Percentiles rank a stretch among this genome's conserved stretches.
Evolutionary conservation across 2,888 invertebrate genomes (phyloP).

Genomic region (Drosophila niveifrons): DNA sequence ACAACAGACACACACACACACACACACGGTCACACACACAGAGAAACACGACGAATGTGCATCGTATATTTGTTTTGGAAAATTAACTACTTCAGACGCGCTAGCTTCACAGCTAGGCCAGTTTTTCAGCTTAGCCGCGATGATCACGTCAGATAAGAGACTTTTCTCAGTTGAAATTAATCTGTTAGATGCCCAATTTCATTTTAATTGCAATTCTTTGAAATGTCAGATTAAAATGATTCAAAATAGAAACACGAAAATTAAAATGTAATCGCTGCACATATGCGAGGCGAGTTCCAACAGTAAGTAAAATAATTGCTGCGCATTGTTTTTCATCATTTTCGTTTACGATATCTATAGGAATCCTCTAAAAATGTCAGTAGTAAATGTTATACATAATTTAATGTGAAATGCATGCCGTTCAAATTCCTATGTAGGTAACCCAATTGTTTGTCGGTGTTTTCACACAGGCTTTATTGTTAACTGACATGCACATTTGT

Average conservation of each 20-base stretch:
- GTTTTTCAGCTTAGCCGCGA: conserved; percentile 58
- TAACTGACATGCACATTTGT: conserved; percentile 6
- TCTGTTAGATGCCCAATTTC: conserved; percentile 59
- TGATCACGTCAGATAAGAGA: conserved; percentile 54
- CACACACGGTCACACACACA: neutral
- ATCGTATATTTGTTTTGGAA: conserved; percentile 33
- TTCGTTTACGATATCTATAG: neutral
- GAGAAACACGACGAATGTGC: conserved; percentile 10
- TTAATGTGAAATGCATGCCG: neutral
- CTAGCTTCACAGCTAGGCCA: conserved; percentile 41
- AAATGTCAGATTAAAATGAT: conserved; percentile 46
- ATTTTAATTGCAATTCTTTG: conserved; percentile 66
- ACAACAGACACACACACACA: neutral
- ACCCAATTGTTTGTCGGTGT: neutral
- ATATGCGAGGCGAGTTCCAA: conserved; percentile 10
- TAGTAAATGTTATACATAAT: neutral
- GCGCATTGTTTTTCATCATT: neutral
- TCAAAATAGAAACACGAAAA: conserved; percentile 39
- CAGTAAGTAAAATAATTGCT: neutral
- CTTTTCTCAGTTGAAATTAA: conserved; percentile 43
- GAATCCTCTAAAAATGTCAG: neutral
- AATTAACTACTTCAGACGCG: conserved; percentile 36
- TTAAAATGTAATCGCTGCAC: conserved; percentile 13
- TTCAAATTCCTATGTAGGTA: neutral
- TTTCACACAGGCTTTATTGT: conserved; percentile 2